These are phyloP conservation scores for Neosilurus hyrtlii DNA, from an alignment of 2,797 vertebrate species.

Conservation along the genomic window DNA sequence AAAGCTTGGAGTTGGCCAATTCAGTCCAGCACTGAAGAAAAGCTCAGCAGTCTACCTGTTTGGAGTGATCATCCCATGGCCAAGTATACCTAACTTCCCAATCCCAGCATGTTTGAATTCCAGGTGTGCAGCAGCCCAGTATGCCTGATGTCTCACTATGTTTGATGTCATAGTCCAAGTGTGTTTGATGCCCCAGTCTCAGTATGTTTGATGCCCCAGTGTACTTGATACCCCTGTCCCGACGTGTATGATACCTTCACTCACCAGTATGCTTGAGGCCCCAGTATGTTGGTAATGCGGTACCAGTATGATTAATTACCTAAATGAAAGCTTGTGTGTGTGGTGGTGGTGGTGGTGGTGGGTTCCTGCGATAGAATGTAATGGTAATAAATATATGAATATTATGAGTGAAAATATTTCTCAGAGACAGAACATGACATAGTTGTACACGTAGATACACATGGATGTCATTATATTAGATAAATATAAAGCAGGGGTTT, in stretches of 20 bases:
- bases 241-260: no score
- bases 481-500: no score
- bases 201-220: not conserved
- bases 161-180: not conserved
- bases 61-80: slow-evolving; percentile 80
- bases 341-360: not conserved
- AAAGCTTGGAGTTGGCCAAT: slow-evolving; percentile 85
- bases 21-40: slow-evolving; percentile 64
- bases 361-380: not conserved
- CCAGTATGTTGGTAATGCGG: not conserved
- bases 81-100: slow-evolving; percentile 60
- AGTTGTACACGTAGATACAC: not conserved
- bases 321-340: not conserved
- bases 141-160: no score
- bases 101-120: not conserved
- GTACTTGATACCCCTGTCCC: not conserved
- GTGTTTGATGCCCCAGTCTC: not conserved
- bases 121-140: no score
- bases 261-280: not conserved
- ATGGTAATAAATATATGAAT: not conserved
- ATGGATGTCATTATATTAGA: not conserved
- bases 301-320: not conserved
- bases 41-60: slow-evolving; percentile 69
- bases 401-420: not conserved
- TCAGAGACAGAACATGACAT: not conserved